Conservation (phyloP, 2,797 vertebrate species). For the Prunella strophiata region DNA sequence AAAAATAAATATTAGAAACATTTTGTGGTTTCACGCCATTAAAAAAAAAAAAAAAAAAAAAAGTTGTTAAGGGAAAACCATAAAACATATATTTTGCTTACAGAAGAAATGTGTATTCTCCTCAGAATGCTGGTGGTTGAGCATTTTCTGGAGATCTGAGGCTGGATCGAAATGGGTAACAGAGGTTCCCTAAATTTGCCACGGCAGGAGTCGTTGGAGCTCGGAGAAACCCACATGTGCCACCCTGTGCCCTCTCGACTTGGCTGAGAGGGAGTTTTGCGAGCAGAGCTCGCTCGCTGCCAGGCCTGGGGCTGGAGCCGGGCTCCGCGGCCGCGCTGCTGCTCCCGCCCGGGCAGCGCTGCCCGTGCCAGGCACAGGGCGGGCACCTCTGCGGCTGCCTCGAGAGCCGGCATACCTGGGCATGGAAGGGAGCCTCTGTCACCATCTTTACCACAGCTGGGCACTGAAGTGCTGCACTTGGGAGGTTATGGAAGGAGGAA, state of each 20-base stretch:
- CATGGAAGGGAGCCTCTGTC: background rate
- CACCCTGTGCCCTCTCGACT: background rate
- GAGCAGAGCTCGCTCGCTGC: background rate
- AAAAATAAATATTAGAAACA: slow-evolving; percentile 32
- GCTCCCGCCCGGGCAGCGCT: background rate
- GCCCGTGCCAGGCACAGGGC: background rate
- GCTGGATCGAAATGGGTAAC: background rate
- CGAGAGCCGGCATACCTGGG: background rate
- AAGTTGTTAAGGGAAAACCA: background rate
- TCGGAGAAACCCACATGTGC: background rate
- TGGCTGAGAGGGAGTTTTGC: background rate
- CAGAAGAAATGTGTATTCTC: background rate
- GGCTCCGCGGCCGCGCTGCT: background rate
- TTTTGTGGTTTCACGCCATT: slow-evolving; percentile 33
- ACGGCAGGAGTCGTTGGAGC: background rate
- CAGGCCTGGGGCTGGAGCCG: background rate
- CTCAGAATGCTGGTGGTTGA: background rate
- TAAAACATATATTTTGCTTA: slow-evolving; percentile 26
- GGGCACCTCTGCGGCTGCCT: background rate
- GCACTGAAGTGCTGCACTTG: background rate
- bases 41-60: background rate
- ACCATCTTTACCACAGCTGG: background rate
- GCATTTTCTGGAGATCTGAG: background rate
- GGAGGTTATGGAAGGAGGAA: background rate
- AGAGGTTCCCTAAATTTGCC: background rate